Evolutionary conservation across 2,888 invertebrate genomes (phyloP).

Genomic region (Yponomeuta cagnagella): DNA sequence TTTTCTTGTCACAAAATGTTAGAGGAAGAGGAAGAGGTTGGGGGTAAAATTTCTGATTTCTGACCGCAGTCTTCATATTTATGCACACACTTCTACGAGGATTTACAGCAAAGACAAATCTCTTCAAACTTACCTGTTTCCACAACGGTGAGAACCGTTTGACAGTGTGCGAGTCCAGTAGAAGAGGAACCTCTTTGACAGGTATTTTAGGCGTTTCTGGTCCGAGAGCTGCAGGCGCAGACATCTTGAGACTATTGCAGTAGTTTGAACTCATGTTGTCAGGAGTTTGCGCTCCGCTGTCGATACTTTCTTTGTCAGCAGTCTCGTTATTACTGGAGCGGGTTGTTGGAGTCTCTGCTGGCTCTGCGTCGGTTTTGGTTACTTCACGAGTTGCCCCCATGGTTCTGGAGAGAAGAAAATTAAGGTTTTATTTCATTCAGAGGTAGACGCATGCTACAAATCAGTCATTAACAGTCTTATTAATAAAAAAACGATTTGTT

Average conservation of each 20-base stretch:
- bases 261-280: not conserved
- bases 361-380: not conserved
- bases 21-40: no score
- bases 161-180: constrained; percentile 52
- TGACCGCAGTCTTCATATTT: no score
- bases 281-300: not conserved
- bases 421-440: no score
- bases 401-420: not conserved
- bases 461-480: no score
- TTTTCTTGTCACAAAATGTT: no score
- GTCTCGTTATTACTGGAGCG: not conserved
- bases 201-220: not conserved
- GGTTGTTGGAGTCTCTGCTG: not conserved
- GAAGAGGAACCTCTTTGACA: constrained; percentile 23
- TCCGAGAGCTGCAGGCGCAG: not conserved
- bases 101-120: no score
- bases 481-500: no score
- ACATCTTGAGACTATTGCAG: not conserved
- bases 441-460: no score
- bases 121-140: constrained; percentile 53
- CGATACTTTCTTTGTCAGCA: not conserved
- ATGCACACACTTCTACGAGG: no score
- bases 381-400: not conserved
- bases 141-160: constrained; percentile 61
- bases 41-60: no score